Base-by-base conservation (phyloP, 1,140 invertebrate species). In the Drosophila tsacasi region DNA sequence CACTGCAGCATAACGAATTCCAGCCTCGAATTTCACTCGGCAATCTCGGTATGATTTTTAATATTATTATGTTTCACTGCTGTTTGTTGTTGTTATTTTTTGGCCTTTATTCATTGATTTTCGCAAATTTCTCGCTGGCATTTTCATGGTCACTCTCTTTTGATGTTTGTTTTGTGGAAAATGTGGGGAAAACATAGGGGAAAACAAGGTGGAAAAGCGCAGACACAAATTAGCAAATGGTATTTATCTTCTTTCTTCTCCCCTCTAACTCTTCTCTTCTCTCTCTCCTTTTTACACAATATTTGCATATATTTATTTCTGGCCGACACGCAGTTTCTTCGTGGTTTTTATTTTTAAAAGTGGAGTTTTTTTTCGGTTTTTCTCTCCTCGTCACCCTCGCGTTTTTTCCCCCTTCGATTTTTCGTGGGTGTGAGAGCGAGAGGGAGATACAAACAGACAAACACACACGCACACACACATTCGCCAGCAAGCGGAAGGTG, bases 71-170 rank as follows among this genome's bases (percentile, higher is more conserved):
- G 69, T 71, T 57, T 72, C 72, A 32, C 61, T 65, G 44, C 47
- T 63, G 59, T 47, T 64, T 75, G 54, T 66, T 76, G 54, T 61
- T 76, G 60, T 73, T 76, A 50, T 61, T 79, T 47, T 89, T 79
- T 79, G 62, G 76, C 81, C 79, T 84, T 85, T 85, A 81, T 62
- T 89, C 84, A 87, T 87, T 87, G 84, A 87, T 87, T 87, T 87
- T 87, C 68, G 84, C 73, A 52, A 87, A 84, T 89, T 89, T 84
- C 85, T 89, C 84, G 77, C 69, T 89, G 81, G 68, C 84, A 81
- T 84, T 87, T 87, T 89, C 84, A 89, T 87, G 84, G 84, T 87
- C 84, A 87, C 68, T 75, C 64, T 74, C 64, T 74, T 72, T 68
- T 50, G 54, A 32, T 72, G 68, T 66, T 62, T 74, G 61, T 61